Conservation (phyloP, 2,797 vertebrate species). For the Bovichtus diacanthus region DNA sequence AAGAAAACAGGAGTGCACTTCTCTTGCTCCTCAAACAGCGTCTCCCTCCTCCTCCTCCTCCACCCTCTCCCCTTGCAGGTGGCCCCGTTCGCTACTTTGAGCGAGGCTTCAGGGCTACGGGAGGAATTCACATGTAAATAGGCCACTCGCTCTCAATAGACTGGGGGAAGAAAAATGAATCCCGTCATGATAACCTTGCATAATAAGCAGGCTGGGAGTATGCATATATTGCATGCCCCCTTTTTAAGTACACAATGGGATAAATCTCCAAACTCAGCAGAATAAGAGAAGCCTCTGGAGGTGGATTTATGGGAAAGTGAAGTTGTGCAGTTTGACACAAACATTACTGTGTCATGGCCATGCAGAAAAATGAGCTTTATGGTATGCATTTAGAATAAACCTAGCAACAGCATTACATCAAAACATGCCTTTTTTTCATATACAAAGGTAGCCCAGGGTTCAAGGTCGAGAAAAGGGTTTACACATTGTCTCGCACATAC, state of each 20-base stretch:
- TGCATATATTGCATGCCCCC: slow-evolving; percentile 51
- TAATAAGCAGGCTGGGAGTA: slow-evolving; percentile 59
- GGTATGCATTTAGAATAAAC: not conserved
- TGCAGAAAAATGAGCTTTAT: slow-evolving; percentile 6
- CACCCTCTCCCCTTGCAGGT: slow-evolving; percentile 72
- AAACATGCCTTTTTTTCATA: not conserved
- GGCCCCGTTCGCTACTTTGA: slow-evolving; percentile 74
- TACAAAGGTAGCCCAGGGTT: not conserved
- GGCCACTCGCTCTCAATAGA: slow-evolving; percentile 73
- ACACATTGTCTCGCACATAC: not conserved
- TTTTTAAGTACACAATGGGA: slow-evolving; percentile 57
- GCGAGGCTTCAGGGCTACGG: slow-evolving; percentile 63
- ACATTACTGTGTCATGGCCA: slow-evolving; percentile 23
- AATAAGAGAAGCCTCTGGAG: slow-evolving; percentile 43
- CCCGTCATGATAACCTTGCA: slow-evolving; percentile 76
- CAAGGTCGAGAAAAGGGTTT: slow-evolving; percentile 25
- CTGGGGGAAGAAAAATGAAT: slow-evolving; percentile 75
- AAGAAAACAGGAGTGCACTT: slow-evolving; percentile 74
- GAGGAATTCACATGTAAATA: slow-evolving; percentile 88
- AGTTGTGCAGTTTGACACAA: slow-evolving; percentile 37
- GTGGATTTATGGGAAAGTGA: slow-evolving; percentile 45
- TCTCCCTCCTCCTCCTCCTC: slow-evolving; percentile 8
- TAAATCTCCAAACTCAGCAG: slow-evolving; percentile 62
- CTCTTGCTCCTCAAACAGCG: slow-evolving; percentile 61
- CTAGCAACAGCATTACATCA: not conserved